phyloP scores from a whole-genome alignment of 2,797 vertebrate genomes.

The Gymnocypris eckloni region DNA sequence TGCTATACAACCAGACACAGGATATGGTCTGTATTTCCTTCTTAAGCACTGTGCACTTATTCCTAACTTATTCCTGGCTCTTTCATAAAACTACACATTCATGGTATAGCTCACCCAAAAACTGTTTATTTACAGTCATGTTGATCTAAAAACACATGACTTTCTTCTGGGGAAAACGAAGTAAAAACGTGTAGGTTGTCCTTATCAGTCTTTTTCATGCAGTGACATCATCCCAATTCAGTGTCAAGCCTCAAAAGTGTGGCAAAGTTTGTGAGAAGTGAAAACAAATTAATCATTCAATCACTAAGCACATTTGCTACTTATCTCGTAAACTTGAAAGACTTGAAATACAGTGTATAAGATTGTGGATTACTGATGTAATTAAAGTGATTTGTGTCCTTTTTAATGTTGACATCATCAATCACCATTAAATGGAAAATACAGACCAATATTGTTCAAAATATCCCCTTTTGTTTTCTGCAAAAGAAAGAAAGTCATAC shows the following conservation, averaged over 20 bases:
- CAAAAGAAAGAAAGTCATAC: neutral
- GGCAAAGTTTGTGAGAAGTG: neutral
- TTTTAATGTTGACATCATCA: constrained; percentile 6
- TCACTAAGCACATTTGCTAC: neutral
- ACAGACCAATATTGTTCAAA: neutral
- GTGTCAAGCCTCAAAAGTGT: neutral
- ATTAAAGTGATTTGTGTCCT: constrained; percentile 15
- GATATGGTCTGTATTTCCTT: neutral
- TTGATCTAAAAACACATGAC: neutral
- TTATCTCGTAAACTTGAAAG: neutral
- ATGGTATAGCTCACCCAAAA: neutral
- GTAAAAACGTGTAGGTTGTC: neutral
- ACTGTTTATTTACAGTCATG: neutral
- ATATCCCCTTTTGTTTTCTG: neutral
- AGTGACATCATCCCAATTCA: neutral
- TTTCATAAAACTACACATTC: neutral
- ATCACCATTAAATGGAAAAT: neutral
- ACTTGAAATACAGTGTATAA: neutral
- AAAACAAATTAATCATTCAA: neutral
- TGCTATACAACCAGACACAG: neutral
- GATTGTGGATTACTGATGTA: neutral
- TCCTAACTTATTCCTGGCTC: neutral
- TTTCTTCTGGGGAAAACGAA: neutral
- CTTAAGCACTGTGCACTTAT: neutral
- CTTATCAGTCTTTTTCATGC: neutral